A percentile compares a stretch with the other conserved stretches of the same genome.
These are phyloP conservation scores for Engystomops pustulosus DNA, from an alignment of 2,113 vertebrate species.

Conservation along the genomic window DNA sequence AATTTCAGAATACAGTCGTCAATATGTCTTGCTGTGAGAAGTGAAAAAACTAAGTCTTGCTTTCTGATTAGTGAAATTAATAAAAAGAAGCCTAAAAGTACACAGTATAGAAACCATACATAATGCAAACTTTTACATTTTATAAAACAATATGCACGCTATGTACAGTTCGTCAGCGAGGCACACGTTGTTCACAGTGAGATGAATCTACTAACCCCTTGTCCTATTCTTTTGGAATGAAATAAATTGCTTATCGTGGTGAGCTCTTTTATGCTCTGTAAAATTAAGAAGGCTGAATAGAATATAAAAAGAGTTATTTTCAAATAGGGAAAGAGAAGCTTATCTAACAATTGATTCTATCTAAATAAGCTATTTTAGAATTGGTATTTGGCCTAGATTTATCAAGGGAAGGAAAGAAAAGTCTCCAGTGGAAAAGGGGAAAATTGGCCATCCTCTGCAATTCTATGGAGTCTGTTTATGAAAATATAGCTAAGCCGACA, in stretches of 20 bases:
- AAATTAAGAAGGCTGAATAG: conserved; percentile 57
- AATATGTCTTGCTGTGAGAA: conserved; percentile 48
- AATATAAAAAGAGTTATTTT: conserved; percentile 57
- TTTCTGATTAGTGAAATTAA: conserved; percentile 47
- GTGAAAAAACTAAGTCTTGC: conserved; percentile 29
- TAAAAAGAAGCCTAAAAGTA: conserved; percentile 37
- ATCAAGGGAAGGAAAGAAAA: conserved; percentile 30
- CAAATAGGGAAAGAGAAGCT: conserved; percentile 55
- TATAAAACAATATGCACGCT: conserved; percentile 53
- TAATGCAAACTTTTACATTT: conserved; percentile 50
- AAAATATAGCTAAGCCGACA: conserved; percentile 9
- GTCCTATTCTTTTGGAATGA: conserved; percentile 69
- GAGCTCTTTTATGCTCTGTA: conserved; percentile 55
- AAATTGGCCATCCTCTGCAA: conserved; percentile 18
- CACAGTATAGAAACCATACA: conserved; percentile 37
- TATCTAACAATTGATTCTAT: conserved; percentile 56
- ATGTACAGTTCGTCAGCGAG: conserved; percentile 62
- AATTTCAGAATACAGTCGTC: conserved; percentile 24
- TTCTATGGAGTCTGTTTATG: conserved; percentile 18
- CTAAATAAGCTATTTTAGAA: conserved; percentile 56
- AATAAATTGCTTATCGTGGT: conserved; percentile 72
- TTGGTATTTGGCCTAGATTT: conserved; percentile 61
- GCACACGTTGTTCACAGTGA: conserved; percentile 68
- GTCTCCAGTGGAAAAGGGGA: background rate
- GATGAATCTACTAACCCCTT: conserved; percentile 71